Base-by-base conservation (phyloP, 2,888 invertebrate species). In the Dyspetes luteomarginatus region DNA sequence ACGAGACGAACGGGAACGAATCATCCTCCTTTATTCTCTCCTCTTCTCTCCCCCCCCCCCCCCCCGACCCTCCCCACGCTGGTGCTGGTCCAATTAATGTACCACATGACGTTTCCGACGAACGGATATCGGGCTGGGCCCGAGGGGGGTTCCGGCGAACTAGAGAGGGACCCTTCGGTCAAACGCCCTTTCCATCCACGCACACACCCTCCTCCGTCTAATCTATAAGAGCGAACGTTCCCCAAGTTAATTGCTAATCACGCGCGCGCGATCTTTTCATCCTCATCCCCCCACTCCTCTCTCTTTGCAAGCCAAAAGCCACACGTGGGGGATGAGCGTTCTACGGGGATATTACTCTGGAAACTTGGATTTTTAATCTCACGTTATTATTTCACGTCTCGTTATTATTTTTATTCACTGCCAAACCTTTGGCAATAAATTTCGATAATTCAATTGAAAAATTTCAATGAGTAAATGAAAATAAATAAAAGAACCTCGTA, bases 71-170 rank as follows among this genome's bases (percentile, higher is more conserved):
- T n/a, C n/a, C n/a, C n/a, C n/a, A n/a, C n/a, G n/a, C n/a, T n/a
- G 82, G 83, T 77, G 80, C 82, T 85, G 88, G 85, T 89, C 87
- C 90, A 90, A 90, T 90, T 90, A 90, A 90, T 90, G 86, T 86
- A 86, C 89, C 90, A 90, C 89, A 90, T 90, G 90, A 90, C 90
- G 90, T 89, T 90, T 89, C 89, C 89, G 86, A 88, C 85, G 82
- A 87, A 83, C 88, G 88, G 88, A 88, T 89, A 89, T 89, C 88
- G 87, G 78, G 76, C 81, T 77, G 83, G 80, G 67, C 78, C 30
- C 64, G 67, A 55, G 76, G 76, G 41, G 50, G 19, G 76, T 56
- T 71, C 52, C 76, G 50, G 64, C 26, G 45, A 41, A 72, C 71
- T 60, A 36, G 43, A 67, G 36, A 67, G 76, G 72, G 50, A 56